Evolutionary conservation across 1,140 invertebrate species (phyloP), one percentile per base, ranked within the genome.

Genomic region (Stegodyphus dumicola): DNA sequence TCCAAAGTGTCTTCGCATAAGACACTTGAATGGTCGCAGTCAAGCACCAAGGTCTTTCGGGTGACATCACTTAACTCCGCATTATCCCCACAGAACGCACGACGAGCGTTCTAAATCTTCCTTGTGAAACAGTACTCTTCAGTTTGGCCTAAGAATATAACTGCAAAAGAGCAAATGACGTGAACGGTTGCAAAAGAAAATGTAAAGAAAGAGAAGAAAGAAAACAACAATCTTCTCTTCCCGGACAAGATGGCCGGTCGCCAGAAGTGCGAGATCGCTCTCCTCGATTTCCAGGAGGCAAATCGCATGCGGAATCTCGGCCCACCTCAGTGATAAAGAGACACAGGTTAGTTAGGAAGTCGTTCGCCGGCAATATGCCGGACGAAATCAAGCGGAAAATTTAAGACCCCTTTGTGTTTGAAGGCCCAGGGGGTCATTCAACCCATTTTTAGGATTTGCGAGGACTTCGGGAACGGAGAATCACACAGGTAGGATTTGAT

Each of bases 161-260:
- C 80, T 83, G 80, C 11, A 75, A 75, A 33, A 83, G 69, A 81
- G 78, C 78, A 73, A 73, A 83, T 83, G 80, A 83, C 80, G 80
- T 83, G 67, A 70, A 75, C 51, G 7, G 13, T 33, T 33, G 33
- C 33, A 33, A 33, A 54, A 17, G 7, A 17, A 66, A 66, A 67
- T 13, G 53, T 1, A 33, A 80, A 60, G n/a, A 69, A 33, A 10
- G 33, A 51, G 51, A 81, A 67, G 64, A 71, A 69, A 10, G 78
- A 80, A 80, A 54, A 67, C 65, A 49, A 83, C 80, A 66, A 74
- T 83, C 70, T 81, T 76, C 9, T 33, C 66, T 53, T 77, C 73
- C 64, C 70, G 80, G 80, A 83, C 80, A 83, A 83, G 65, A 75
- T 70, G 80, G 80, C 71, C 71, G 13, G 4, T 49, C 56, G 80